These are phyloP conservation scores for Aporophyla nigra DNA, from an alignment of 2,888 invertebrate species.

Conservation along the genomic window DNA sequence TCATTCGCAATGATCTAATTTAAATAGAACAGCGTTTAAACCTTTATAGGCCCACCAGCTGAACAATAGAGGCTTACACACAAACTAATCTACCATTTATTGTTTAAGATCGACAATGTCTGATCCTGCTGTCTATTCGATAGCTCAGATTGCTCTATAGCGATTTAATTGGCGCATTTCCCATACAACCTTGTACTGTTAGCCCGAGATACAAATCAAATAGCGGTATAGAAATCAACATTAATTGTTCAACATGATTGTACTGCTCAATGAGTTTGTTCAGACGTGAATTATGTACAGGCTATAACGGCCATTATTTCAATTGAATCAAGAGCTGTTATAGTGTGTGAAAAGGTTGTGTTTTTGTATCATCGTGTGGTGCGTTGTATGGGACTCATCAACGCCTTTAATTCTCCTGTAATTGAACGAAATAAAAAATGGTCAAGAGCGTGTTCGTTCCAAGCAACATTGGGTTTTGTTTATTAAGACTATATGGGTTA, in stretches of 20 bases:
- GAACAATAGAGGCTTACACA: constrained; percentile 66
- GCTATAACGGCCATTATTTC: constrained; percentile 58
- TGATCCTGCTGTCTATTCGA: constrained; percentile 65
- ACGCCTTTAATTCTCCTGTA: constrained; percentile 73
- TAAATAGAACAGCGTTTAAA: constrained; percentile 41
- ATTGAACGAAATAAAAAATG: constrained; percentile 71
- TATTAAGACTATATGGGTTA: not conserved
- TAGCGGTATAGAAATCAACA: constrained; percentile 86
- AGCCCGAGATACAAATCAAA: constrained; percentile 81
- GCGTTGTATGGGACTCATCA: constrained; percentile 73
- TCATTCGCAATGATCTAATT: constrained; percentile 32
- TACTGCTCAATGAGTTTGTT: constrained; percentile 67
- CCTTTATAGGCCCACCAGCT: constrained; percentile 39
- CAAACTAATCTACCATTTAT: constrained; percentile 76
- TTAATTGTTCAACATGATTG: constrained; percentile 84
- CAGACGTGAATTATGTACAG: constrained; percentile 58
- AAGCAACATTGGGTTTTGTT: constrained; percentile 14
- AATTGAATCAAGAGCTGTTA: constrained; percentile 14
- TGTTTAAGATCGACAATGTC: constrained; percentile 71
- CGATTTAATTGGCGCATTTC: constrained; percentile 84
- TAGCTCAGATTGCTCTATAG: constrained; percentile 72
- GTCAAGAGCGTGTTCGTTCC: constrained; percentile 41
- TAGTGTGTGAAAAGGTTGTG: constrained; percentile 15
- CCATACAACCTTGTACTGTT: constrained; percentile 80
- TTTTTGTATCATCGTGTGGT: constrained; percentile 23